Evolutionary conservation across 2,113 vertebrate species (phyloP).

Genomic region (Oophaga pumilio): DNA sequence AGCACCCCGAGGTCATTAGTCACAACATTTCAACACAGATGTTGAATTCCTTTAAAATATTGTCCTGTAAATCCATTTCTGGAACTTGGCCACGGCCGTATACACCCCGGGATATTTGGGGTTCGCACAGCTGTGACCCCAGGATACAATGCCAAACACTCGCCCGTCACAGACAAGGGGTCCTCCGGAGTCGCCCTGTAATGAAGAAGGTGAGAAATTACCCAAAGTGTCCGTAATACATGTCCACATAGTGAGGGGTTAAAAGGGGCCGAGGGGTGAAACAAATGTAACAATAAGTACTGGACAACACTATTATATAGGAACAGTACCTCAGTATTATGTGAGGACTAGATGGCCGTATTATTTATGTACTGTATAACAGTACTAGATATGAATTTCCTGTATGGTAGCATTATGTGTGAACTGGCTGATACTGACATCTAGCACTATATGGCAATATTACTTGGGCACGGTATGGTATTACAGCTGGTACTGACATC

Average conservation of each 20-base stretch:
- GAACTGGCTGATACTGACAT: neutral
- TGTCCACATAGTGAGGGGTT: neutral
- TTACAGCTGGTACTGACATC: neutral
- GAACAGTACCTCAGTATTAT: no score
- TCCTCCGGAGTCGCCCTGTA: slow-evolving; percentile 80
- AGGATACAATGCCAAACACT: slow-evolving; percentile 80
- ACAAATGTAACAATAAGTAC: no score
- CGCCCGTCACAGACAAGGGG: slow-evolving; percentile 79
- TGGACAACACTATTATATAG: no score
- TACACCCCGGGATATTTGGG: slow-evolving; percentile 79
- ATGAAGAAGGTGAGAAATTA: neutral
- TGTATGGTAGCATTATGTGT: neutral
- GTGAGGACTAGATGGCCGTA: neutral
- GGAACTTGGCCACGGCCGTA: slow-evolving; percentile 75
- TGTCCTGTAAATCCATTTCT: slow-evolving; percentile 78
- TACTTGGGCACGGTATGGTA: neutral
- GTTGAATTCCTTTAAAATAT: slow-evolving; percentile 63
- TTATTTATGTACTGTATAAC: neutral
- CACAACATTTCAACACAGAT: neutral
- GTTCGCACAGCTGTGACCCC: slow-evolving; percentile 76
- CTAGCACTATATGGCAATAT: neutral
- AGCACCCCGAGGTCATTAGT: neutral
- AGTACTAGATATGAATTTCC: no score
- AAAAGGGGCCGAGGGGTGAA: neutral
- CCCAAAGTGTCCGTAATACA: neutral